phyloP scores from a whole-genome alignment of 1,140 invertebrate genomes.

The Temnothorax nylanderi region DNA sequence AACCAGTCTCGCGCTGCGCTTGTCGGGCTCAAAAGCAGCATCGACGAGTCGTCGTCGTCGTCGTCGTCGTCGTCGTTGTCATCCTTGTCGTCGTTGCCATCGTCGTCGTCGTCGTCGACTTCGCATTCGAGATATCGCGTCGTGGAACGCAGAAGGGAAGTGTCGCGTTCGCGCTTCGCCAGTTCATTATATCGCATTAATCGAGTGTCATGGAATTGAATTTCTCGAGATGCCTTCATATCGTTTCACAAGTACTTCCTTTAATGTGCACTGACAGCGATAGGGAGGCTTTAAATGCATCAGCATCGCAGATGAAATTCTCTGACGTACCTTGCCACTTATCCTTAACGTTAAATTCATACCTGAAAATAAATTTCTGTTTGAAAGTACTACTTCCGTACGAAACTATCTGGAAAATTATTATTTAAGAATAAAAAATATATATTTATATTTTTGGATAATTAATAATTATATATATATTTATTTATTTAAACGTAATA shows the following conservation, averaged over 20 bases:
- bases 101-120: neutral
- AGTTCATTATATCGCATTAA: slow-evolving; percentile 64
- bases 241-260: slow-evolving; percentile 36
- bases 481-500: neutral
- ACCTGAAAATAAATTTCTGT: slow-evolving; percentile 4
- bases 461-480: neutral
- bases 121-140: slow-evolving; percentile 34
- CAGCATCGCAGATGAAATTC: neutral
- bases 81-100: neutral
- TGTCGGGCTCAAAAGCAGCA: slow-evolving; percentile 18
- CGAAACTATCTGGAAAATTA: neutral
- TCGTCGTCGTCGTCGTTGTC: slow-evolving; percentile 12
- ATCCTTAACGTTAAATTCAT: slow-evolving; percentile 14
- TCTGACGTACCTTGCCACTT: neutral
- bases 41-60: slow-evolving; percentile 7
- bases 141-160: slow-evolving; percentile 28
- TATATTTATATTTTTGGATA: neutral
- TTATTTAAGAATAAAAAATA: neutral
- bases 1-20: slow-evolving; percentile 49
- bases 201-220: slow-evolving; percentile 54
- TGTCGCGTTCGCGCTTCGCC: slow-evolving; percentile 40
- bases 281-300: slow-evolving; percentile 5
- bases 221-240: slow-evolving; percentile 34
- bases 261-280: slow-evolving; percentile 37
- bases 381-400: neutral